Evolutionary conservation across 2,113 vertebrate species (phyloP), one percentile per base, ranked within the genome.

Genomic region (Datnioides undecimradiatus): DNA sequence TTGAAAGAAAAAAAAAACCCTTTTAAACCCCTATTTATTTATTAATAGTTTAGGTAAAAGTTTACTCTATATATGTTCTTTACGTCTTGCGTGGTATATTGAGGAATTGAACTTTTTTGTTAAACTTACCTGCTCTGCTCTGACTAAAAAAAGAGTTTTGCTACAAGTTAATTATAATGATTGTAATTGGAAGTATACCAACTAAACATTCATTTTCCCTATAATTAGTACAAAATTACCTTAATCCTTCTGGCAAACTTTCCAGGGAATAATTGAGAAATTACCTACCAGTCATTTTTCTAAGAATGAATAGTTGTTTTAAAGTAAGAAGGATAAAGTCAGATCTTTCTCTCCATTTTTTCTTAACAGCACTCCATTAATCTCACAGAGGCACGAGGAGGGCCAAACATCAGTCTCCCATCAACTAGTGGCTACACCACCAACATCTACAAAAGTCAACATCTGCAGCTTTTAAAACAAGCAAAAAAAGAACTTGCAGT

Each of bases 321-420:
- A 12, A 63, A 52, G 21, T 40, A 46, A 64, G 3, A 72, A 34
- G 31, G 13, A 73, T 52, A 57, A 33, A 77, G 6, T 68, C 8
- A 40, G 52, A 34, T 70, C 7, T 70, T 43, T 83, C 27, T 45
- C 19, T 74, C 57, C 14, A 21, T 70, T 43, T 71, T 59, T 49
- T 49, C 43, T 73, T 21, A 31, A 83, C 90, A 92, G 91, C 73
- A 63, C 87, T 78, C 82, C 48, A 79, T 73, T 65, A 58, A 79
- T 69, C 85, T 76, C 76, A 66, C 80, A 13, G 17, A 46, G 67
- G 74, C 83, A 82, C 58, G 69, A 75, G 75, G 72, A 81, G 58
- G 70, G 73, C 66, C 70, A 74, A 72, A 82, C 74, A 54, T 75
- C 80, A 74, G 83, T 74, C 73, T 84, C 57, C 52, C 80, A 86